Evolutionary conservation across 2,113 vertebrate species (phyloP), one percentile per base, ranked within the genome.

Genomic region (Scartelaos histophorus): DNA sequence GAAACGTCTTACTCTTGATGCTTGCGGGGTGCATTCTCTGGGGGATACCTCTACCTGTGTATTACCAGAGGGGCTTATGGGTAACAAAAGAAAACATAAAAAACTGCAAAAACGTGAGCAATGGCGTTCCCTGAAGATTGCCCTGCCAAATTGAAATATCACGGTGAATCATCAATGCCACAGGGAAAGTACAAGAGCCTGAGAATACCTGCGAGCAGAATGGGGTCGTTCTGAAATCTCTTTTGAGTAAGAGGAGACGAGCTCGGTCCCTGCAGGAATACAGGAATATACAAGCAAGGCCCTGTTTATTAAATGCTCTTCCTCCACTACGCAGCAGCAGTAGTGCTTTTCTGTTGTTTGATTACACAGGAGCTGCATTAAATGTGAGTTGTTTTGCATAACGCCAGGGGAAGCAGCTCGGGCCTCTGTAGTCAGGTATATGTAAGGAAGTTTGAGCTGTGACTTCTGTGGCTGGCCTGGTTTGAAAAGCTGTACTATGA

Each of bases 401-500:
- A 16, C 47, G 70, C 56, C 38, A 45, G 49, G 13, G 29, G 58
- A 75, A 70, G 34, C 65, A 22, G 35, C 19, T 24, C 5, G 68
- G 62, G 2, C 71, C 76, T 70, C 66, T 24, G 35, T 65, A 80
- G 75, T 86, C 76, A 85, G 66, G 13, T 21, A 74, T 66, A 29
- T 29, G 29, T 29, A 29, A 54, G 43, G 56, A 29, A 65, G 72
- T 66, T 65, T 75, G 49, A 34, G 47, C 29, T 34, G 12, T 67
- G 74, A 76, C 71, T 54, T 21, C n/a, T 7, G 67, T 76, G 71
- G 58, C 73, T 73, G 74, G 79, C 75, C 45, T 58, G 29, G 67
- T 65, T 74, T 72, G 58, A 66, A 76, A 19, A 17, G 34, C 49
- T 74, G 65, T 74, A 71, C 82, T 83, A 85, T 81, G 69, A 7